phyloP scores from a whole-genome alignment of 2,113 vertebrate species.

The Hystrix brachyura region DNA sequence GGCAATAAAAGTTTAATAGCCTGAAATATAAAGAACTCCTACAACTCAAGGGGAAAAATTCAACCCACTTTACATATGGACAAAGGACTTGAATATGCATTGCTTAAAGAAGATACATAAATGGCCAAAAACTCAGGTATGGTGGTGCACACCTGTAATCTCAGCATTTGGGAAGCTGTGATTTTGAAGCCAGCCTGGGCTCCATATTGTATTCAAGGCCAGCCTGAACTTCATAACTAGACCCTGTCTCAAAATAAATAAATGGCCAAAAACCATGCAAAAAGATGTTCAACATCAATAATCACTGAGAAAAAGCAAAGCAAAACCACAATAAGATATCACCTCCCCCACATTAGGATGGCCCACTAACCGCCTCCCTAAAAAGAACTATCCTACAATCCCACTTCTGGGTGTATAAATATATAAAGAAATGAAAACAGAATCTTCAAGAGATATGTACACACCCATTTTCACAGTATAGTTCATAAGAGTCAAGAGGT shows the following conservation, averaged over 20 bases:
- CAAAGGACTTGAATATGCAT: background rate
- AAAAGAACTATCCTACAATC: background rate
- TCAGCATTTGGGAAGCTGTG: background rate
- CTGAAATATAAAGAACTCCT: background rate
- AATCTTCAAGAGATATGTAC: background rate
- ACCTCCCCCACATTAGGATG: background rate
- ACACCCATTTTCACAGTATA: background rate
- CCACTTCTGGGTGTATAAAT: background rate
- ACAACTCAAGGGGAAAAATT: slow-evolving; percentile 37
- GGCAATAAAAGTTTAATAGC: background rate
- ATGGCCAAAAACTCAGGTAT: background rate
- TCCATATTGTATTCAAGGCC: background rate
- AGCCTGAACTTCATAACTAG: too few relatives aligned
- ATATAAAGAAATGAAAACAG: slow-evolving; percentile 23
- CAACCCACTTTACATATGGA: background rate
- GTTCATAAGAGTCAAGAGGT: background rate
- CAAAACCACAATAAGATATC: background rate
- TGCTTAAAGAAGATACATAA: background rate
- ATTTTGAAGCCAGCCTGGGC: background rate
- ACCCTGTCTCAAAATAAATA: background rate
- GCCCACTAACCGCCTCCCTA: background rate
- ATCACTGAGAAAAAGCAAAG: background rate
- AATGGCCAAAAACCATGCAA: background rate
- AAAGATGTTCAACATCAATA: background rate
- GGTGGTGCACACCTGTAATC: background rate